Percentiles rank a stretch among this genome's conserved stretches.
These are phyloP conservation scores for Pteromalus puparum DNA, from an alignment of 1,140 invertebrate species.

Conservation along the genomic window DNA sequence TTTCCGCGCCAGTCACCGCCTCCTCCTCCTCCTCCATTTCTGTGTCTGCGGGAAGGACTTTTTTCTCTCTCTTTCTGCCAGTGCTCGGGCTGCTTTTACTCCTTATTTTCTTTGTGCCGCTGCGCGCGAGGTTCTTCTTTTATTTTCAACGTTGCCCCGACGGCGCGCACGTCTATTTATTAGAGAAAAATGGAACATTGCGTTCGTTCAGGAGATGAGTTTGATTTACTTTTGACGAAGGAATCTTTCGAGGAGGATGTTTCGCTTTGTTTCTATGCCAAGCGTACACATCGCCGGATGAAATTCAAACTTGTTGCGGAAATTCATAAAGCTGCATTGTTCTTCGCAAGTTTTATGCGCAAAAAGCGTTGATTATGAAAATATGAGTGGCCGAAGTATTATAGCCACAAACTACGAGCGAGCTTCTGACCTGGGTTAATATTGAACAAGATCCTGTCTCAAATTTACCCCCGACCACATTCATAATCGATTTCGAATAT, in stretches of 20 bases:
- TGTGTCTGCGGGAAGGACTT: not conserved
- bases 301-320: not conserved
- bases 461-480: too few relatives aligned
- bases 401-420: too few relatives aligned
- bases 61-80: not conserved
- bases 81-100: not conserved
- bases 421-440: too few relatives aligned
- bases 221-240: not conserved
- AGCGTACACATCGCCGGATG: not conserved
- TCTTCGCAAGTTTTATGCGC: too few relatives aligned
- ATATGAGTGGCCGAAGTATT: too few relatives aligned
- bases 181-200: constrained; percentile 6
- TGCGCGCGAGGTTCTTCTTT: not conserved
- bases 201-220: not conserved
- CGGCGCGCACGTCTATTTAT: not conserved
- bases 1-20: not conserved
- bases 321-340: not conserved
- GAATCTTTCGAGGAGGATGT: not conserved
- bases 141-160: not conserved
- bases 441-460: too few relatives aligned
- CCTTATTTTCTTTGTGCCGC: not conserved
- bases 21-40: not conserved
- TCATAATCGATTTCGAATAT: too few relatives aligned
- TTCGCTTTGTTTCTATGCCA: not conserved
- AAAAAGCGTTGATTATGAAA: too few relatives aligned